phyloP scores from a whole-genome alignment of 2,797 vertebrate species.

The Acanthis flammea region DNA sequence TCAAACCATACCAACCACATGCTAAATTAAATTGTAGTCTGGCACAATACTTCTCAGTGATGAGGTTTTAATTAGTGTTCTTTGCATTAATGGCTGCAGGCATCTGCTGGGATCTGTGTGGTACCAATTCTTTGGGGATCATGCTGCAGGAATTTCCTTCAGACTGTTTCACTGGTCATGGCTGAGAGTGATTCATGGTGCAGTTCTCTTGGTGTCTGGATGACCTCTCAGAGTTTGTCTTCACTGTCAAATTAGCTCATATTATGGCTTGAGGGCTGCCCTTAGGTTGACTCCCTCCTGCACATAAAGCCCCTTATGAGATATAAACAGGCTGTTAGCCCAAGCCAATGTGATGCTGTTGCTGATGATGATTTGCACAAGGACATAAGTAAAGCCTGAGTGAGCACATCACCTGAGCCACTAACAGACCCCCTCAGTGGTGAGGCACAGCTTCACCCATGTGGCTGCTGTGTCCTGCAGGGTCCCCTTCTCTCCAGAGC shows the following conservation, averaged over 20 bases:
- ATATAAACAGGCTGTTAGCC: conserved; percentile 24
- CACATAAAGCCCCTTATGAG: conserved; percentile 44
- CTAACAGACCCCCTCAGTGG: not conserved
- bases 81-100: not conserved
- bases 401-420: not conserved
- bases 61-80: conserved; percentile 33
- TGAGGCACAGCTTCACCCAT: not conserved
- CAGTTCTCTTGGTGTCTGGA: conserved; percentile 38
- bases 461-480: not conserved
- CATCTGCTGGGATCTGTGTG: not conserved
- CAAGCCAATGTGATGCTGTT: not conserved
- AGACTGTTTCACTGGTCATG: not conserved
- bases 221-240: conserved; percentile 64
- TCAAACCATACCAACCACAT: not conserved
- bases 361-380: not conserved
- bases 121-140: conserved; percentile 17
- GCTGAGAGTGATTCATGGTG: conserved; percentile 45
- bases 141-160: conserved; percentile 53
- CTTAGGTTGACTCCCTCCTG: conserved; percentile 54
- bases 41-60: not conserved
- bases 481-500: not conserved
- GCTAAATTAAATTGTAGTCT: not conserved
- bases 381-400: not conserved
- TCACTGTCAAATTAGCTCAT: conserved; percentile 56
- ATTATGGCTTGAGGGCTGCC: conserved; percentile 49